Evolutionary conservation across 2,113 vertebrate species (phyloP), one percentile per base, ranked within the genome.

Genomic region (Eptatretus burgeri): DNA sequence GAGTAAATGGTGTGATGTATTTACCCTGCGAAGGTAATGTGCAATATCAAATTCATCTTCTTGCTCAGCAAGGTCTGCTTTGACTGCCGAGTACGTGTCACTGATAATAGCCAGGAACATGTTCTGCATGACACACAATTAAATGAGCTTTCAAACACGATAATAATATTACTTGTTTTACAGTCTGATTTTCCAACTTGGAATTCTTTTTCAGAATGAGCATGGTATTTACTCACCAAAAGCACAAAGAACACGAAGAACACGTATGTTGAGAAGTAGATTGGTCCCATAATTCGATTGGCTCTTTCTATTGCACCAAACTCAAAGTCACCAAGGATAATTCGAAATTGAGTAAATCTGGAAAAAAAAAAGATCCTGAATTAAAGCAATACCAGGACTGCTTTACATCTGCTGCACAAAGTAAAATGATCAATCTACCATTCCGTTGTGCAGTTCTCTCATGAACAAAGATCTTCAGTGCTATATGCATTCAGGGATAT

Each of bases 201-300:
- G 27, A 3, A 41, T 5, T 41, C 7, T 41, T 62, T 13, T 13
- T 50, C 50, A 66, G 11, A 41, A 41, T 7, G 7, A 41, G 3
- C 27, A 41, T 41, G 27, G 27, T 41, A 41, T 41, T 41, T 66
- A 72, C 77, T 71, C 73, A 79, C 77, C 75, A 79, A 66, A 64
- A 77, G 51, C 14, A 78, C 13, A 64, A 79, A 78, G 72, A 79
- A 74, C 63, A 78, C 70, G 13, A 73, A 75, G 69, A 79, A 77
- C 51, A 78, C 72, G 50, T 77, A 79, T 1, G 76, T 76, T 67
- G 76, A 73, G 71, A 78, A 78, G 67, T 79, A 79, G 73, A 76
- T 66, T 13, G 77, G 77, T 53, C 77, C 77, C 67, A 79, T 69
- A 66, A 76, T 66, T 66, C 65, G 68, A 64, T 67, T 70, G 65